Percentiles rank a stretch among this genome's conserved stretches.
Conservation (phyloP, 1,140 invertebrate species). For the Atta colombica region DNA sequence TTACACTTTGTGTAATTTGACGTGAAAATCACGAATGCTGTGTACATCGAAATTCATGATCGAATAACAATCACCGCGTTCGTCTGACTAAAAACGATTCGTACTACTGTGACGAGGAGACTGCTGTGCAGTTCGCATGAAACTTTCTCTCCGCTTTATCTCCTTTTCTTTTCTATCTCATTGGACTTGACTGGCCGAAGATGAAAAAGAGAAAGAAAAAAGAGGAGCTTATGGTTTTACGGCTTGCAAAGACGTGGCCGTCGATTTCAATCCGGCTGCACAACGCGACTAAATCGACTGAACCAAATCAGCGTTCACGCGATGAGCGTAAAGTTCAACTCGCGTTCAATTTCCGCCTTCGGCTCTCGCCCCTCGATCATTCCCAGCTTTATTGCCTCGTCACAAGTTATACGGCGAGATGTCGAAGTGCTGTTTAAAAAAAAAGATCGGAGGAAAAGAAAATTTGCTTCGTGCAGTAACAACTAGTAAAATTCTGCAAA, state of each 20-base stretch:
- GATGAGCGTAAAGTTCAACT: conserved; percentile 74
- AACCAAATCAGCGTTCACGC: conserved; percentile 63
- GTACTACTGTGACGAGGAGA: conserved; percentile 31
- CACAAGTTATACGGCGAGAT: conserved; percentile 42
- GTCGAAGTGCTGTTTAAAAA: conserved; percentile 35
- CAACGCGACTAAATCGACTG: conserved; percentile 58
- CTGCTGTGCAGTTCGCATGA: background rate
- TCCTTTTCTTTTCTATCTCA: background rate
- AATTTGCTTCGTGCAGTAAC: background rate
- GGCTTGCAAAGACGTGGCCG: conserved; percentile 36
- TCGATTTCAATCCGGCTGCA: conserved; percentile 49
- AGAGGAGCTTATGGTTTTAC: conserved; percentile 42
- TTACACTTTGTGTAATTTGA: background rate
- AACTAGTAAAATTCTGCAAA: conserved; percentile 25
- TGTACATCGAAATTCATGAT: background rate
- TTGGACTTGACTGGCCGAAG: background rate
- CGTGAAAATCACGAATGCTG: background rate
- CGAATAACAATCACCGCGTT: background rate
- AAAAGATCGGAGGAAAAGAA: background rate
- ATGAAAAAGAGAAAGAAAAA: background rate
- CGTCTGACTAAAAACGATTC: conserved; percentile 25
- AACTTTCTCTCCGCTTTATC: background rate
- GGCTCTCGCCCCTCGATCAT: conserved; percentile 63
- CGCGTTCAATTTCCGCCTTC: conserved; percentile 76
- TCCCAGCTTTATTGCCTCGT: conserved; percentile 74